Evolutionary conservation across 30 jellyfish, hydroid and myxozoan genomes (phyloP), one percentile per base, ranked within the genome.

Genomic region (Turritopsis rubra): DNA sequence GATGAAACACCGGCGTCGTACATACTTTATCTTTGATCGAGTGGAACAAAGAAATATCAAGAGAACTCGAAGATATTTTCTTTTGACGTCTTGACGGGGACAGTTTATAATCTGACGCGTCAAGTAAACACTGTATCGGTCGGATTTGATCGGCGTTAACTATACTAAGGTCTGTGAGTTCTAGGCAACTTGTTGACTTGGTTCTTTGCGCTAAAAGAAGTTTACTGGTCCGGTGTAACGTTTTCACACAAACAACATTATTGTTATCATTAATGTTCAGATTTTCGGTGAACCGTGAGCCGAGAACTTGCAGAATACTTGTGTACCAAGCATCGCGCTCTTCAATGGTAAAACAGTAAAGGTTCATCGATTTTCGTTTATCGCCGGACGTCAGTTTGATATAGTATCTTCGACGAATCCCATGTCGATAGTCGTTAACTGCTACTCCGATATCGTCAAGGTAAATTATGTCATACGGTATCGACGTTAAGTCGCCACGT

Each of bases 311-410:
- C 75, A 82, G 18, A 65, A 82, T 82, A 41, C 85, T 28, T 8
- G 86, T 82, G 26, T 65, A 66, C 88, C 88, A 82, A 13, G 53
- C 88, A 54, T 82, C 52, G 19, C 88, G 86, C 66, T 82, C 88
- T 30, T 82, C 86, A 24, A 70, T 29, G 66, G 30, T 72, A 52
- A 82, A 82, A 21, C 85, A 82, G 29, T 60, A 65, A 21, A 82
- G 18, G 70, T 71, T 71, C 3, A 24, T 60, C 20, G 85, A 66
- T 65, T 71, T 66, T 66, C 66, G 54, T n/a, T 29, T 65, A 13
- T 28, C 71, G 31, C 41, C 71, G 21, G 88, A 41, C 72, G 65
- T 82, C 27, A 82, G 0, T 65, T 71, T 66, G 18, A 82, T 65
- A 18, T 24, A 71, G 25, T 25, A 82, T 7, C 88, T 54, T 82